These are phyloP conservation scores for Ptilodon capucinus DNA, from an alignment of 2,888 invertebrate genomes.

Conservation along the genomic window DNA sequence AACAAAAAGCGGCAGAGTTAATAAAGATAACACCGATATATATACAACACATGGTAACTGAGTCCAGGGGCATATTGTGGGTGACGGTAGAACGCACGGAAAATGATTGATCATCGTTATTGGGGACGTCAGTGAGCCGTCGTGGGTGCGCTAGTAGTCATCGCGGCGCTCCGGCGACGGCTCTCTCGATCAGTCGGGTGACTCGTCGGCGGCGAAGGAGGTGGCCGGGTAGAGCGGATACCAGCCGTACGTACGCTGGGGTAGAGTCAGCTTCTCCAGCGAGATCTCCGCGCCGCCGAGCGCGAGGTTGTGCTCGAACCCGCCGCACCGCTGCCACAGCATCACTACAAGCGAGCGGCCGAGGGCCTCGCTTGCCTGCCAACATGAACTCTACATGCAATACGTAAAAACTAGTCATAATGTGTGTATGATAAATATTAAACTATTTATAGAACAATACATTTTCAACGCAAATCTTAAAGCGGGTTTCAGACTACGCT, in stretches of 20 bases:
- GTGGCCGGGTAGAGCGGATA: conserved; percentile 95
- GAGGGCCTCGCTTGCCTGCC: conserved; percentile 87
- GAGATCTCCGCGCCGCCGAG: conserved; percentile 94
- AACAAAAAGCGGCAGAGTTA: background rate
- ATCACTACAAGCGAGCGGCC: conserved; percentile 93
- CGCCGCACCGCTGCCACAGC: conserved; percentile 95
- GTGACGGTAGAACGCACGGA: conserved; percentile 21
- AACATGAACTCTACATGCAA: background rate
- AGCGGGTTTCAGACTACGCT: too few species aligned
- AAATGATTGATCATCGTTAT: conserved; percentile 14
- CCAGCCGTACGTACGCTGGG: conserved; percentile 93
- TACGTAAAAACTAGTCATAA: background rate
- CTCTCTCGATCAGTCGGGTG: conserved; percentile 79
- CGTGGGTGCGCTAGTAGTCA: conserved; percentile 59
- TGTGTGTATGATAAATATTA: background rate
- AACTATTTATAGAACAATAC: too few species aligned
- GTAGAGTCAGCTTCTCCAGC: conserved; percentile 90
- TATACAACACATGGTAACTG: conserved; percentile 29
- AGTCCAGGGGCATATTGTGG: conserved; percentile 30
- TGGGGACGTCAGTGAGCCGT: conserved; percentile 47
- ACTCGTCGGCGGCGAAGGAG: conserved; percentile 86
- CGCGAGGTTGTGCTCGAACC: conserved; percentile 91
- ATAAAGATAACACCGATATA: conserved; percentile 22
- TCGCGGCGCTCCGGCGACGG: conserved; percentile 78
- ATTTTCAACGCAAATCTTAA: too few species aligned